Percentiles rank a stretch among this genome's conserved stretches.
phyloP scores from a whole-genome alignment of 1,140 invertebrate genomes.

The Mycetomoellerius zeteki region DNA sequence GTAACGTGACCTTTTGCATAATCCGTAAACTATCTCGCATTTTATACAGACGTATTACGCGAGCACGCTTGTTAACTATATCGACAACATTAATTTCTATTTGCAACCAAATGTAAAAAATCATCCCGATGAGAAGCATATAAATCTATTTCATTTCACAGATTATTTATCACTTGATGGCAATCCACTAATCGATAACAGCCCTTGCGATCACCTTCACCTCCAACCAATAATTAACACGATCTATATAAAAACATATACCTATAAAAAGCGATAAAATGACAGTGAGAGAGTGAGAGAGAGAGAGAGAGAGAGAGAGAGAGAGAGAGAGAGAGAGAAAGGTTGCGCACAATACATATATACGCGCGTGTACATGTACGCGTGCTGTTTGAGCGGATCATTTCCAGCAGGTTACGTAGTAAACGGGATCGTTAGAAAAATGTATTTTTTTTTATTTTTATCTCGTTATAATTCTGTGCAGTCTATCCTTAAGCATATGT shows the following conservation, averaged over 20 bases:
- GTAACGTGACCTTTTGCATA: conserved; percentile 16
- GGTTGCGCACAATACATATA: background rate
- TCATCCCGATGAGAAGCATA: background rate
- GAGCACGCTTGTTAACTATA: background rate
- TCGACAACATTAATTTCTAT: background rate
- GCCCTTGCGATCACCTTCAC: conserved; percentile 39
- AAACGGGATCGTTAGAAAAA: conserved; percentile 31
- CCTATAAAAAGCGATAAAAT: conserved; percentile 42
- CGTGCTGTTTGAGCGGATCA: conserved; percentile 18
- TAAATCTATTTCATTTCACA: conserved; percentile 10
- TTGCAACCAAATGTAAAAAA: background rate
- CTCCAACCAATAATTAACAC: conserved; percentile 32
- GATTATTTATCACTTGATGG: conserved; percentile 27
- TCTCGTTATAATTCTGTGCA: conserved; percentile 30
- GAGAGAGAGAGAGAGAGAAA: too few species aligned
- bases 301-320: background rate
- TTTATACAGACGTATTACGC: background rate
- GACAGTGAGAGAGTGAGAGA: background rate
- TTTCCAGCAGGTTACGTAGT: conserved; percentile 41
- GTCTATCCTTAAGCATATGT: background rate
- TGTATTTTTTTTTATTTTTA: conserved; percentile 56
- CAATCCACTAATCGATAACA: conserved; percentile 15
- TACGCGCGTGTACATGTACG: background rate
- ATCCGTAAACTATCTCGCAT: background rate
- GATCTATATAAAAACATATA: conserved; percentile 54